Conservation (phyloP, 1,140 invertebrate genomes). For the Hormaphis cornu region DNA sequence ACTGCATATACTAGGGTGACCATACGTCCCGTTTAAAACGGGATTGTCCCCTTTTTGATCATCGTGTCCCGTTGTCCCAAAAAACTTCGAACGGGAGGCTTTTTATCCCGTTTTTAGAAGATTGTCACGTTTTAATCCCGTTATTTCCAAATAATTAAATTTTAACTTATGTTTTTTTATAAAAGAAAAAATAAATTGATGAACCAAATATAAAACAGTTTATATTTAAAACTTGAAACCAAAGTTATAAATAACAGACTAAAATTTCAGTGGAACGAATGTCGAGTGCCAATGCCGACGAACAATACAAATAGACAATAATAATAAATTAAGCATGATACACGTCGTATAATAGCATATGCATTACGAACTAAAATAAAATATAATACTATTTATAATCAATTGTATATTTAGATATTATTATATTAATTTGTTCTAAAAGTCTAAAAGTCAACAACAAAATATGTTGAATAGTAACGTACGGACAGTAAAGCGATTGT, state of each 20-base stretch:
- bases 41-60: no score
- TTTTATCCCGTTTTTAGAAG: no score
- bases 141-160: slow-evolving; percentile 1
- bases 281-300: slow-evolving; percentile 4
- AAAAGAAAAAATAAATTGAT: slow-evolving; percentile 8
- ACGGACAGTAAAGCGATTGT: no score
- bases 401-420: neutral
- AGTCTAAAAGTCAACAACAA: neutral
- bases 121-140: no score
- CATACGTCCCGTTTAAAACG: no score
- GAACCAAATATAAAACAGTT: slow-evolving; percentile 11
- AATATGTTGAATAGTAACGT: neutral
- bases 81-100: no score
- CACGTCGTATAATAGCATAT: neutral
- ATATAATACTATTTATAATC: slow-evolving; percentile 1
- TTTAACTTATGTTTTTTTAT: slow-evolving; percentile 1
- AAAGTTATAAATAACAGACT: slow-evolving; percentile 10
- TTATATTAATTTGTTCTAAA: neutral
- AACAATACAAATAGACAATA: slow-evolving; percentile 7
- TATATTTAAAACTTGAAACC: slow-evolving; percentile 5
- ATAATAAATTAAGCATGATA: neutral
- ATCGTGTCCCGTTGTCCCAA: no score
- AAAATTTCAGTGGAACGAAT: neutral
- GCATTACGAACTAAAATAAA: neutral
- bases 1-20: no score